Conservation (phyloP, 2,113 vertebrate species). For the Carassius carassius region DNA sequence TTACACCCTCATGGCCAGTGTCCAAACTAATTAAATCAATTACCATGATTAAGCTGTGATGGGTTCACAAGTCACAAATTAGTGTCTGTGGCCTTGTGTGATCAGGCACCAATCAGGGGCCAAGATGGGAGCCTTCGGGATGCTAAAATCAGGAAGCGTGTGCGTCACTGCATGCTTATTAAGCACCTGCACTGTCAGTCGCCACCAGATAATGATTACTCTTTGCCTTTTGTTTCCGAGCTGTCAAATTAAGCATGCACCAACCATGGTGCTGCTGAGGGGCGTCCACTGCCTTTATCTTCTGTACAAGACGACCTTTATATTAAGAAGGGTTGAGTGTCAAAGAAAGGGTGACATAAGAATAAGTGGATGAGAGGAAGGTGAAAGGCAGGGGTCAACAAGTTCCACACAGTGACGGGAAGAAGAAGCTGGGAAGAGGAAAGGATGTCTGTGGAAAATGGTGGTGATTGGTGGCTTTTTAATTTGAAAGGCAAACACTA, state of each 20-base stretch:
- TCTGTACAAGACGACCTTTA: neutral
- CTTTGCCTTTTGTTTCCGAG: constrained; percentile 56
- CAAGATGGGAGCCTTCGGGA: constrained; percentile 47
- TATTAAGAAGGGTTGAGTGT: neutral
- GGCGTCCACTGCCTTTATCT: constrained; percentile 22
- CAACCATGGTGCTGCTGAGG: constrained; percentile 13
- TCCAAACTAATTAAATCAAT: constrained; percentile 77
- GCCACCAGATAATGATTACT: constrained; percentile 65
- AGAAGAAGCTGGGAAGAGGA: neutral
- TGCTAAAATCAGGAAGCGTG: constrained; percentile 61
- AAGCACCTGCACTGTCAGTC: constrained; percentile 74
- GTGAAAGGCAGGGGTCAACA: neutral
- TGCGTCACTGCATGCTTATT: constrained; percentile 69
- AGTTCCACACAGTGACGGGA: neutral
- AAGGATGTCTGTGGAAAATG: neutral
- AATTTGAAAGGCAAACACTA: neutral
- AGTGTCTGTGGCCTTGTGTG: constrained; percentile 62
- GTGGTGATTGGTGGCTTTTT: neutral
- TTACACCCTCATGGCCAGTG: constrained; percentile 62
- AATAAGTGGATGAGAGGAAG: constrained; percentile 24
- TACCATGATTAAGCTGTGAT: constrained; percentile 69
- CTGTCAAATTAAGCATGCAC: constrained; percentile 60
- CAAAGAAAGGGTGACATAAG: neutral
- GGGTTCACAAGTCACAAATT: constrained; percentile 65
- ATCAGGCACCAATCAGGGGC: constrained; percentile 50